Evolutionary conservation across 1,140 invertebrate species (phyloP).

Genomic region (Lerema accius): DNA sequence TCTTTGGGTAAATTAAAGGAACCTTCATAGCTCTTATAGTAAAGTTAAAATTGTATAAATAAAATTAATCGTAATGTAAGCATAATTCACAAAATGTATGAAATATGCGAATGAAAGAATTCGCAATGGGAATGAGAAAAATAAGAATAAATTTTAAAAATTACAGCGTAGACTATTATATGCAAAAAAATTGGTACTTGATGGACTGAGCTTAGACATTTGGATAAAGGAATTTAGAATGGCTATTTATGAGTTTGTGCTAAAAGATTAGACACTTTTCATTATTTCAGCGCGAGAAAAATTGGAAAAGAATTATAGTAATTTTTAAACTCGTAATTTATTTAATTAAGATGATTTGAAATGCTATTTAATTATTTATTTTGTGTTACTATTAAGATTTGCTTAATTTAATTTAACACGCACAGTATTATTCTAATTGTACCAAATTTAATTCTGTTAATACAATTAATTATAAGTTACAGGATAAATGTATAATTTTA

Average conservation of each 20-base stretch:
- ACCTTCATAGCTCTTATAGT: conserved; percentile 1
- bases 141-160: neutral
- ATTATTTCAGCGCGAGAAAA: neutral
- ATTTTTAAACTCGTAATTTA: neutral
- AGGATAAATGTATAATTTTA: neutral
- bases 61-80: conserved; percentile 20
- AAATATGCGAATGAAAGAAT: neutral
- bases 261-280: neutral
- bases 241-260: neutral
- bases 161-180: neutral
- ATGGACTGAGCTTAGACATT: neutral
- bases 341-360: neutral
- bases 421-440: conserved; percentile 25
- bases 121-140: neutral
- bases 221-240: neutral
- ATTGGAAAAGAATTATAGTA: conserved; percentile 5
- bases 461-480: conserved; percentile 6
- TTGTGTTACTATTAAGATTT: neutral
- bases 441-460: neutral
- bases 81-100: conserved; percentile 4
- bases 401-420: conserved; percentile 16
- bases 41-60: conserved; percentile 18
- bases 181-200: neutral
- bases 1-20: neutral
- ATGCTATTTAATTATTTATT: conserved; percentile 6